Evolutionary conservation across 2,888 invertebrate species (phyloP).

Genomic region (Cerastis leucographa): DNA sequence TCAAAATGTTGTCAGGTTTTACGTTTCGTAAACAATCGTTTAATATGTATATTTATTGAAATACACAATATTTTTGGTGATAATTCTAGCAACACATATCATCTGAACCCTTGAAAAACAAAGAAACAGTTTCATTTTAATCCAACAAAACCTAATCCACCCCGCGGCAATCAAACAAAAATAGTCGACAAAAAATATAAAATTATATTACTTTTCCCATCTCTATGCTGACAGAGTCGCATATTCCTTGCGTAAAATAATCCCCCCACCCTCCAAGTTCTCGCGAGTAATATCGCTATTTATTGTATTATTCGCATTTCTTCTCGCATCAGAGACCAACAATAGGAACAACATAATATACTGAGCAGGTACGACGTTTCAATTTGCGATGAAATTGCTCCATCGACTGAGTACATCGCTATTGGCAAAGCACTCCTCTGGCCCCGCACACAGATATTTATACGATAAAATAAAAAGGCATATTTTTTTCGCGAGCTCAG

Average conservation of each 20-base stretch:
- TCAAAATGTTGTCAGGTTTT: background rate
- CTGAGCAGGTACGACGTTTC: constrained; percentile 69
- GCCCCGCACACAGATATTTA: constrained; percentile 63
- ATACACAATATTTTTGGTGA: background rate
- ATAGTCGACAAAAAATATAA: constrained; percentile 62
- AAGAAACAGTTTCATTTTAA: constrained; percentile 50
- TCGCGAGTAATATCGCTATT: constrained; percentile 76
- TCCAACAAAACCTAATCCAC: constrained; percentile 54
- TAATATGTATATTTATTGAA: background rate
- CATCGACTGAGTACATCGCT: constrained; percentile 68
- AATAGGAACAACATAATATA: constrained; percentile 71
- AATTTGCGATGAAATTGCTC: constrained; percentile 76
- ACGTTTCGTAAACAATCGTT: background rate
- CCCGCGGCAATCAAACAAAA: constrained; percentile 62
- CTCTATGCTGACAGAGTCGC: constrained; percentile 58
- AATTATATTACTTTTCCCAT: constrained; percentile 64
- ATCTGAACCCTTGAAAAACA: constrained; percentile 15
- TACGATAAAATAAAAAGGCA: constrained; percentile 64
- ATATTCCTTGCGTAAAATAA: constrained; percentile 67
- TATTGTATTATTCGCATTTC: constrained; percentile 80
- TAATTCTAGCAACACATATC: background rate
- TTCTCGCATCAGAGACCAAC: constrained; percentile 80
- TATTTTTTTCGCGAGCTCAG: constrained; percentile 51
- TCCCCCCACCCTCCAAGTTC: constrained; percentile 69
- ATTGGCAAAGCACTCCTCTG: constrained; percentile 64